phyloP scores from a whole-genome alignment of 1,140 invertebrate genomes.

The Bombus pyrosoma region DNA sequence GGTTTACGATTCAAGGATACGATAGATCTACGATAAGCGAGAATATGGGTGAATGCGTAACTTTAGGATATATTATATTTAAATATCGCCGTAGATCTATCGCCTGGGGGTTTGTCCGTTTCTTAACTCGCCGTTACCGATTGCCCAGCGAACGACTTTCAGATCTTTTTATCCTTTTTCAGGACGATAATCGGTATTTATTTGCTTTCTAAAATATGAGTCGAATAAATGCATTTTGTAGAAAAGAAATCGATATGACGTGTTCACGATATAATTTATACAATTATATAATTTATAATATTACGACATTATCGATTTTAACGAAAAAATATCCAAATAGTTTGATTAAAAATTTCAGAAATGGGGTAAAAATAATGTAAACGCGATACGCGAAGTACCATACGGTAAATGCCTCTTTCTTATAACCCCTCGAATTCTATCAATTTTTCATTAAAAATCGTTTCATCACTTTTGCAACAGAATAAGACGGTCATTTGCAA shows the following conservation, averaged over 20 bases:
- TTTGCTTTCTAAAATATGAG: not conserved
- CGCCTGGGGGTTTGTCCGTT: not conserved
- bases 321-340: no score
- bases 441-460: not conserved
- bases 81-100: not conserved
- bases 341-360: not conserved
- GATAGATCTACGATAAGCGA: not conserved
- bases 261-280: no score
- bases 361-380: not conserved
- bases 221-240: not conserved
- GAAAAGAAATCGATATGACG: not conserved
- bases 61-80: not conserved
- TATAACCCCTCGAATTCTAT: not conserved
- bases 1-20: conserved; percentile 1
- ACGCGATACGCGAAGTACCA: not conserved
- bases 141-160: not conserved
- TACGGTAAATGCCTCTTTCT: not conserved
- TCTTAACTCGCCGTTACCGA: not conserved
- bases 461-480: not conserved
- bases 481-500: not conserved
- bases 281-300: no score
- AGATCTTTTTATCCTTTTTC: not conserved
- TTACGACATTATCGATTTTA: no score
- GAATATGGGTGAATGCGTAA: not conserved
- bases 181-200: not conserved